Percentiles rank a stretch among this genome's conserved stretches.
These are phyloP conservation scores for Cynocephalus volans DNA, from an alignment of 2,113 vertebrate species.

Conservation along the genomic window DNA sequence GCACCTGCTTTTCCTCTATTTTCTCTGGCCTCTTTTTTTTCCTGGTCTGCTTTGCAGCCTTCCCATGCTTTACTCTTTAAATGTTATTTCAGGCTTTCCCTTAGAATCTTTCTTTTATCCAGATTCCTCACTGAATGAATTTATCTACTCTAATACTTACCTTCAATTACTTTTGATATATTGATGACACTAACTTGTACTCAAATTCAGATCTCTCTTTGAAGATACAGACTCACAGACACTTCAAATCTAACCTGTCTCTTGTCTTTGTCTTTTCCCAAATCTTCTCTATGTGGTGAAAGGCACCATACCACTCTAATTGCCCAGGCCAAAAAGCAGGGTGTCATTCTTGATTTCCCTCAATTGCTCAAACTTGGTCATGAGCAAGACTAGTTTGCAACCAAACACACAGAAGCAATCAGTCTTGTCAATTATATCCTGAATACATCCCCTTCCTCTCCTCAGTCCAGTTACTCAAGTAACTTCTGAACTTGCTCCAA, in stretches of 20 bases:
- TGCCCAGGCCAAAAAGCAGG: neutral
- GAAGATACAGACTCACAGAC: neutral
- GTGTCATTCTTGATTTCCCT: neutral
- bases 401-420: neutral
- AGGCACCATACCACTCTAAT: neutral
- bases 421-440: neutral
- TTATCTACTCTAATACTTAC: neutral
- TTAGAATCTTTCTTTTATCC: neutral
- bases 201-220: slow-evolving; percentile 1
- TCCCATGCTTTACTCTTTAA: no score
- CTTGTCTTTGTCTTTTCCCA: neutral
- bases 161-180: neutral
- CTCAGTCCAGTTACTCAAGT: neutral
- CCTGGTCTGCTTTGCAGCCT: neutral
- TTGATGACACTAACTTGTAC: neutral
- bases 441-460: neutral
- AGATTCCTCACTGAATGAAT: neutral
- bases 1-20: neutral
- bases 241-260: neutral
- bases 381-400: neutral
- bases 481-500: neutral
- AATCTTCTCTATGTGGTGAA: neutral
- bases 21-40: neutral
- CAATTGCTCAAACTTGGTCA: neutral
- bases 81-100: neutral